These are phyloP conservation scores for Gastrophryne carolinensis DNA, from an alignment of 2,797 vertebrate species.

Conservation along the genomic window DNA sequence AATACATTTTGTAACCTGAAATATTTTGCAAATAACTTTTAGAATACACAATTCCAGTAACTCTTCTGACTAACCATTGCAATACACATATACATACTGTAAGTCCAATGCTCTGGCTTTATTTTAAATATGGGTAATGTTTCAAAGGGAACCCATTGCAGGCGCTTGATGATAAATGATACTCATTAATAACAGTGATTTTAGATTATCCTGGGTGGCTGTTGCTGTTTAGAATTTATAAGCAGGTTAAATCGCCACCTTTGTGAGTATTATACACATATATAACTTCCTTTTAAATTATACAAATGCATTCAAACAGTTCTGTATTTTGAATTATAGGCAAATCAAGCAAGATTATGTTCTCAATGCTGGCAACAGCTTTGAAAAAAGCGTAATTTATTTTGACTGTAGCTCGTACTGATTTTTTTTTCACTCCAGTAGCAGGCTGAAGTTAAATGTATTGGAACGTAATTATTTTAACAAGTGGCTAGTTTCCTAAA, in stretches of 20 bases:
- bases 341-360: constrained; percentile 50
- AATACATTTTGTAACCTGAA: too few species aligned
- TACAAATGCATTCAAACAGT: constrained; percentile 48
- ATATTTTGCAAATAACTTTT: too few species aligned
- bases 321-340: constrained; percentile 45
- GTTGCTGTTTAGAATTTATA: constrained; percentile 32
- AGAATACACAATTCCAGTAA: neutral
- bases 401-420: constrained; percentile 49
- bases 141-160: constrained; percentile 34
- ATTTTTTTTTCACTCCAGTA: constrained; percentile 37
- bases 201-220: constrained; percentile 24
- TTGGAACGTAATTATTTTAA: constrained; percentile 53
- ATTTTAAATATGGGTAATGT: constrained; percentile 28
- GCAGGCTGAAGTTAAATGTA: constrained; percentile 35
- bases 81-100: neutral
- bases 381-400: constrained; percentile 55
- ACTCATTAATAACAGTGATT: constrained; percentile 45
- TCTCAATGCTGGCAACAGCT: constrained; percentile 42
- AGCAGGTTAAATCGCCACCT: constrained; percentile 42
- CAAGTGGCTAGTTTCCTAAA: constrained; percentile 53
- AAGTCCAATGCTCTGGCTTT: neutral
- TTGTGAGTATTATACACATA: constrained; percentile 33
- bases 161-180: constrained; percentile 31
- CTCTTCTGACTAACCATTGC: neutral
- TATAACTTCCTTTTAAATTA: constrained; percentile 49